Evolutionary conservation across 2,113 vertebrate genomes (phyloP).

Genomic region (Manacus vitellinus): DNA sequence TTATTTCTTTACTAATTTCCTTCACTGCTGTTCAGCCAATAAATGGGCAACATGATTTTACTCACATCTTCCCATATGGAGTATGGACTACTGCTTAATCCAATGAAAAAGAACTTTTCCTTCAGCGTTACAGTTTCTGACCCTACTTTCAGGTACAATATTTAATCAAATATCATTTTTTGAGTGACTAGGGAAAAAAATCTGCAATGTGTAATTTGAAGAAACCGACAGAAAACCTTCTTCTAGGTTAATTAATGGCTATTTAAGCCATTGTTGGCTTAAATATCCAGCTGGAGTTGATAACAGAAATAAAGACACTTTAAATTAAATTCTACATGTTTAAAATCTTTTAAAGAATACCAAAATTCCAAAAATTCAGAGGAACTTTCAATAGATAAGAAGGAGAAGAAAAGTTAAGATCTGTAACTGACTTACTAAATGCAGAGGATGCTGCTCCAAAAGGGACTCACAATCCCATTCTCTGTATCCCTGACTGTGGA

Average conservation of each 20-base stretch:
- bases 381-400: no score
- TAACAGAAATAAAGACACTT: not conserved
- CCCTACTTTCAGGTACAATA: not conserved
- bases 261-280: not conserved
- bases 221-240: not conserved
- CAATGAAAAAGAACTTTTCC: accelerated
- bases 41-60: not conserved
- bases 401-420: no score
- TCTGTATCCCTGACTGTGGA: not conserved
- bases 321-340: not conserved
- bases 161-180: not conserved
- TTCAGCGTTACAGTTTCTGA: not conserved
- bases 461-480: not conserved
- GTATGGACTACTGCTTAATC: not conserved
- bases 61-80: not conserved
- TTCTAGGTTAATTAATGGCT: no score
- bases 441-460: not conserved
- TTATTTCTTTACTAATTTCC: not conserved
- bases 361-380: not conserved
- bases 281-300: not conserved
- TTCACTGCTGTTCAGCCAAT: not conserved
- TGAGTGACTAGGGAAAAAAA: not conserved
- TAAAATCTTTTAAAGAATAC: not conserved
- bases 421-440: not conserved
- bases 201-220: not conserved